These are phyloP conservation scores for Phrixothrix hirtus DNA, from an alignment of 2,888 invertebrate genomes.

Conservation along the genomic window DNA sequence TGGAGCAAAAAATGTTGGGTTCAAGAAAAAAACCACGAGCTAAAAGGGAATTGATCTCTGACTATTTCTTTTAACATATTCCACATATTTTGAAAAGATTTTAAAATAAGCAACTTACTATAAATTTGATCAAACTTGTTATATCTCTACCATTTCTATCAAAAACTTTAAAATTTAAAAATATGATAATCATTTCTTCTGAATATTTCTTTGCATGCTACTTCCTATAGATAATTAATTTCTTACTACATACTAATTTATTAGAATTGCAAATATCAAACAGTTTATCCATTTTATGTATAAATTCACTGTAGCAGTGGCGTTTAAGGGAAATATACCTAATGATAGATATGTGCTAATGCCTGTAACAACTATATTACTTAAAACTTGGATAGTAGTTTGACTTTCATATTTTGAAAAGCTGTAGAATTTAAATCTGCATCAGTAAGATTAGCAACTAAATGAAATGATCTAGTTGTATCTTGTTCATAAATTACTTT, in stretches of 20 bases:
- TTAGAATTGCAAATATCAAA: conserved; percentile 35
- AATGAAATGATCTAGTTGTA: background rate
- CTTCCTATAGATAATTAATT: background rate
- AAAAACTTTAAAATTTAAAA: background rate
- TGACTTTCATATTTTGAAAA: background rate
- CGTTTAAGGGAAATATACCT: background rate
- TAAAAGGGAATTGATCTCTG: too few species aligned
- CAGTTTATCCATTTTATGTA: conserved; percentile 31
- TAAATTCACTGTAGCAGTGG: conserved; percentile 23
- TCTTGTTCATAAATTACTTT: background rate
- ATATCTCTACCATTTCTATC: conserved; percentile 15
- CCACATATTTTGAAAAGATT: conserved; percentile 31
- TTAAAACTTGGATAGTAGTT: background rate
- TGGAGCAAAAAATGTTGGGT: too few species aligned
- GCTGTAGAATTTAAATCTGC: background rate
- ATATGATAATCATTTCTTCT: background rate
- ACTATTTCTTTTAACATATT: conserved; percentile 16
- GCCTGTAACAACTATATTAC: background rate
- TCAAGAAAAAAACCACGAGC: too few species aligned
- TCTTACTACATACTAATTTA: background rate
- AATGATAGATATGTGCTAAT: background rate
- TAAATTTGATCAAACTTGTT: conserved; percentile 23
- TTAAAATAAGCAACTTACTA: conserved; percentile 31
- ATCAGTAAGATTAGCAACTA: background rate
- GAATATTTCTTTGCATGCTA: background rate